phyloP scores from a whole-genome alignment of 2,113 vertebrate genomes.

The Eulacestoma nigropectus region DNA sequence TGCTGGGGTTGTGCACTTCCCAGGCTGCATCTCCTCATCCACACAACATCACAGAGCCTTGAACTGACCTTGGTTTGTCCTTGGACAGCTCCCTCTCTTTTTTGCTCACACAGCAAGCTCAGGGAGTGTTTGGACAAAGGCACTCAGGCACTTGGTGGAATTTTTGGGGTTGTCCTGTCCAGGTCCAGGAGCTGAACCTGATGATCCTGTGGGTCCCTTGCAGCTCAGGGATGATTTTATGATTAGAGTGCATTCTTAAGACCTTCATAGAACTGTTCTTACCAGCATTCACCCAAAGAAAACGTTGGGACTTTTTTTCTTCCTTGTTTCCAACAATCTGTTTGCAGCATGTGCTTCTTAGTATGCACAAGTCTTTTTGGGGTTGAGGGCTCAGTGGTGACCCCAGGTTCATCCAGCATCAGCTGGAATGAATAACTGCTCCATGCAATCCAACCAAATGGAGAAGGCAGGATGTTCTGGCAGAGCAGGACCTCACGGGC shows the following conservation, averaged over 20 bases:
- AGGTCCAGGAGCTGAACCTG: not conserved
- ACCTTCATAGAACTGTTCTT: not conserved
- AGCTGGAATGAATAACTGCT: not conserved
- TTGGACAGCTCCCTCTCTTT: not conserved
- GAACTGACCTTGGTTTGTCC: not conserved
- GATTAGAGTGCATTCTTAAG: not conserved
- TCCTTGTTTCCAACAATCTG: not conserved
- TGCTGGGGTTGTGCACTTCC: not conserved
- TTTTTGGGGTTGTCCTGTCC: not conserved
- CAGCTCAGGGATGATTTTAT: not conserved
- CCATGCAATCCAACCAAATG: not conserved
- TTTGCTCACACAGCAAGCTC: not conserved
- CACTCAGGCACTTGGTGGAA: not conserved
- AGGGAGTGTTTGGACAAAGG: not conserved
- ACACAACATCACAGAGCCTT: rapidly evolving
- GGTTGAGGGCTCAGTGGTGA: not conserved
- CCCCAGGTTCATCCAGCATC: not conserved
- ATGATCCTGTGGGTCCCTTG: not conserved
- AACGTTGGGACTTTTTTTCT: not conserved
- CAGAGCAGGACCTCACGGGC: not conserved
- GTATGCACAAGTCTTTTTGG: not conserved
- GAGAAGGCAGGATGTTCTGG: not conserved
- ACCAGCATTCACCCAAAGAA: not conserved
- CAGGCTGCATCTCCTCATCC: not conserved
- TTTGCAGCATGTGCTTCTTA: not conserved